phyloP scores from a whole-genome alignment of 2,113 vertebrate genomes.

The Bubo bubo region DNA sequence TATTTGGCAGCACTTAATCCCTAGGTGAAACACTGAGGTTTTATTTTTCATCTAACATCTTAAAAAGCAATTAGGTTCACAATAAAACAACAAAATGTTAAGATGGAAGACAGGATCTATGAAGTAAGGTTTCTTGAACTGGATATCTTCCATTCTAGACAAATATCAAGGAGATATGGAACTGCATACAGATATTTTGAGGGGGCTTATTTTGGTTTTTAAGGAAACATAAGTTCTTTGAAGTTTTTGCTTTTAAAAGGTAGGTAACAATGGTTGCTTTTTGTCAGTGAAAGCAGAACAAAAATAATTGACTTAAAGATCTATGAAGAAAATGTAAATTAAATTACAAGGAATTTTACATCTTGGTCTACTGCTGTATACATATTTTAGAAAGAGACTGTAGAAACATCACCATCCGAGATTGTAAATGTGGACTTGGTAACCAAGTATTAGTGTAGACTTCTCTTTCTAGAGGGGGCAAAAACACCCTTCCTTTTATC shows the following conservation, averaged over 20 bases:
- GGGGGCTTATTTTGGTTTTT: fast-evolving
- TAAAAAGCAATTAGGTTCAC: background rate
- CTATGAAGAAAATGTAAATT: background rate
- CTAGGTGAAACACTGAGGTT: background rate
- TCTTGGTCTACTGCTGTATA: background rate
- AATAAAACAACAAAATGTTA: background rate
- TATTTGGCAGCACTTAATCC: background rate
- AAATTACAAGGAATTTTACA: background rate
- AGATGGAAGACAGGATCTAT: background rate
- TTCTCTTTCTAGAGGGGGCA: background rate
- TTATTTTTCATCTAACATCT: background rate
- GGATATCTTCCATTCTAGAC: background rate
- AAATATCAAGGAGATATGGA: background rate
- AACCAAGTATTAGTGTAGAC: background rate
- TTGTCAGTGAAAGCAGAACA: background rate
- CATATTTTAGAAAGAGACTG: background rate
- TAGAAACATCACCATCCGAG: background rate
- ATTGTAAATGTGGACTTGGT: background rate
- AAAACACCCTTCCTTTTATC: background rate
- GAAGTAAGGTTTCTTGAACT: background rate
- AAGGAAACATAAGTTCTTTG: background rate
- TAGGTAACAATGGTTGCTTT: background rate
- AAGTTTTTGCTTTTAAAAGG: background rate
- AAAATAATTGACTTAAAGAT: background rate
- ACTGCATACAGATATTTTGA: background rate